A percentile compares a stretch with the other conserved stretches of the same genome.
Evolutionary conservation across 2,113 vertebrate species (phyloP).

Genomic region (Chelonoidis abingdonii): DNA sequence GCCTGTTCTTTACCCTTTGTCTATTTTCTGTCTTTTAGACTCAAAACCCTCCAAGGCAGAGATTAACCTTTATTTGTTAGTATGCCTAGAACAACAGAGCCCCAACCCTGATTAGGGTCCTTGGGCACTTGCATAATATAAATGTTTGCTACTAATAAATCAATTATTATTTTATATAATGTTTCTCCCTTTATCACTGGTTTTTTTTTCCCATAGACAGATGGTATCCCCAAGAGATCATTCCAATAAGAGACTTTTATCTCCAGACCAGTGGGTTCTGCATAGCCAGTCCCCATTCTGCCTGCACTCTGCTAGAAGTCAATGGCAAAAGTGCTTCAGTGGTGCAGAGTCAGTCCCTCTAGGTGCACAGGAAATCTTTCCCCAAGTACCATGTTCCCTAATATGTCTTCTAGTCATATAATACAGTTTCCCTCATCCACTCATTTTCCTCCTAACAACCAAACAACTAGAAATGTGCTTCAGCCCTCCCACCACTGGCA

Average conservation of each 20-base stretch:
- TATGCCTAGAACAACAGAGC: not conserved
- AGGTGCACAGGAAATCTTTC: not conserved
- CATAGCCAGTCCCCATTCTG: not conserved
- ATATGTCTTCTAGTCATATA: not conserved
- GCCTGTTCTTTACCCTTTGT: not conserved
- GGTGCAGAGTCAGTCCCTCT: not conserved
- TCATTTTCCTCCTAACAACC: not conserved
- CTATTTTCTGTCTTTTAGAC: not conserved
- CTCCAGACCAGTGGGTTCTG: not conserved
- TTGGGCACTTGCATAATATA: not conserved
- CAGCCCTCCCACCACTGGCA: not conserved
- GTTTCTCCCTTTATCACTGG: not conserved
- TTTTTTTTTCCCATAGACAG: not conserved
- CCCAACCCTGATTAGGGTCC: not conserved
- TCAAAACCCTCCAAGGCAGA: accelerated
- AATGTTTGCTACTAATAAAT: not conserved
- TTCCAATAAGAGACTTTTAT: not conserved
- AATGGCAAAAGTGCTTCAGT: not conserved
- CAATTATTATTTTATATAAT: not conserved
- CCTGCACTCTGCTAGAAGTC: not conserved
- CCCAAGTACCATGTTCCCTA: not conserved
- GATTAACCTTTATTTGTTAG: not conserved
- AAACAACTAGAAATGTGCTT: not conserved
- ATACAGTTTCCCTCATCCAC: not conserved
- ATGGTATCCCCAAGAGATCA: not conserved